Evolutionary conservation across 2,888 invertebrate genomes (phyloP), one percentile per base, ranked within the genome.

Genomic region (Falcaria lacertinaria): DNA sequence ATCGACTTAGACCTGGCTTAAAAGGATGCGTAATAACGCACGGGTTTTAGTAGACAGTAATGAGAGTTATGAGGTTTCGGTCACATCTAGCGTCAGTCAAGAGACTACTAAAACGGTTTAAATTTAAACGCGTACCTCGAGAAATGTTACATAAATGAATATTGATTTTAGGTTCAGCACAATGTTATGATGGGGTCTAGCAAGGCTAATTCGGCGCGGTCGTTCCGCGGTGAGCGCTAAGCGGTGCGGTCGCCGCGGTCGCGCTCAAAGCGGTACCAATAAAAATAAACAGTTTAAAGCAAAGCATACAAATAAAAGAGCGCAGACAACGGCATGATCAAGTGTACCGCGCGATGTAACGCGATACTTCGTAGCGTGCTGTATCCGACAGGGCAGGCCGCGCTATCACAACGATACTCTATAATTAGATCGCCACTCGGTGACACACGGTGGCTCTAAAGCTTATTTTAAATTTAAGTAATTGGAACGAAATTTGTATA

Each of bases 331-430:
- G 75, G 76, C 77, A 82, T 82, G 85, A 85, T 86, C 86, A 86
- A 84, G 83, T 82, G 78, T 75, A 77, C 80, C 76, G 79, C 77
- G 57, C 76, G 77, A 77, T 80, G 87, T 84, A 86, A 87, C 75
- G 65, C 67, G 87, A 87, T 85, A 86, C 74, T 73, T 66, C 69
- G 71, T 72, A 59, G 69, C 69, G 76, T 70, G 75, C 76, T 69
- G 76, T 77, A 80, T 75, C 67, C 60, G 61, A 63, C 52, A 53
- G 60, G 57, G 45, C 45, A 46, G 49, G 51, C 56, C 57, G 43
- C 39, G 45, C 52, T 57, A 52, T 46, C 25, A 25, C 13, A 19
- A 55, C 61, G 56, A 52, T 70, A 62, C 69, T 63, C 76, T 79
- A 79, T 80, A 80, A 83, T 82, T 80, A 79, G 76, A 74, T 61